Evolutionary conservation across 2,113 vertebrate species (phyloP).

Genomic region (Pedetes capensis): DNA sequence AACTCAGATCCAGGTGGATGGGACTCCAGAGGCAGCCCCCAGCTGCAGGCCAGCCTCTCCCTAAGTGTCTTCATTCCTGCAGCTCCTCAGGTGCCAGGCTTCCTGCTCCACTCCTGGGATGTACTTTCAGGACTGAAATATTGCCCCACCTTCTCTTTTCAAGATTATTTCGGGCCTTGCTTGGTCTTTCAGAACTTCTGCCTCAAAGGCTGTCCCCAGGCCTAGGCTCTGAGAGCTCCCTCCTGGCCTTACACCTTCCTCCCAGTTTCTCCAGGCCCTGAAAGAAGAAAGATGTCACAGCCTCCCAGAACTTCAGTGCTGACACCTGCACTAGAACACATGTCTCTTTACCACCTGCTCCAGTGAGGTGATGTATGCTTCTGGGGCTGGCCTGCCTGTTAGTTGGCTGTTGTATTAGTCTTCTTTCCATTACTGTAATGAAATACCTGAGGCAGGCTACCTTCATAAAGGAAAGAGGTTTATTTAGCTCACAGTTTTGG

Average conservation of each 20-base stretch:
- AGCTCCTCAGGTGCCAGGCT: too few species aligned
- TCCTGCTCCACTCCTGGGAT: background rate
- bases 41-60: background rate
- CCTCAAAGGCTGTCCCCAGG: background rate
- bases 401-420: background rate
- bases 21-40: too few species aligned
- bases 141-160: background rate
- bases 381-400: background rate
- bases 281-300: background rate
- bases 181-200: background rate
- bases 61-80: background rate
- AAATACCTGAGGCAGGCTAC: background rate
- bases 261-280: background rate
- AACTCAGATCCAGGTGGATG: background rate
- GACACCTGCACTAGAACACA: background rate
- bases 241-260: background rate
- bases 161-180: background rate
- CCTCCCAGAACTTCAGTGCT: background rate
- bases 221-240: background rate
- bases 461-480: background rate
- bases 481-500: background rate
- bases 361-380: background rate
- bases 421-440: background rate
- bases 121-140: background rate
- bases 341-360: background rate